A percentile compares a stretch with the other conserved stretches of the same genome.
phyloP scores from a whole-genome alignment of 2,888 invertebrate species.

The Synanthedon vespiformis region DNA sequence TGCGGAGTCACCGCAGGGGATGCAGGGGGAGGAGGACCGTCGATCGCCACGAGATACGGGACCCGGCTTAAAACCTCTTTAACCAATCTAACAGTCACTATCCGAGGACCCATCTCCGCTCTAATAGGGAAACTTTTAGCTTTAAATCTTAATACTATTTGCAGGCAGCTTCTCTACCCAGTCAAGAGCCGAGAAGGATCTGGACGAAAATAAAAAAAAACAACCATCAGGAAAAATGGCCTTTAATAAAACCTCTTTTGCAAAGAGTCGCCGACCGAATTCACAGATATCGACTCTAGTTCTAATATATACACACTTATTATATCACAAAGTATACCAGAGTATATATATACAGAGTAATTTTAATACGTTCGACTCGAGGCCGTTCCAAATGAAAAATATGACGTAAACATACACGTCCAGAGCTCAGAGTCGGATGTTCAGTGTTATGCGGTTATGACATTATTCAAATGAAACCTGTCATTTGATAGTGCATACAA shows the following conservation, averaged over 20 bases:
- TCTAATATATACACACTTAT: slow-evolving; percentile 42
- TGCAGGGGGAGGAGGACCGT: background rate
- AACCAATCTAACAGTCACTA: background rate
- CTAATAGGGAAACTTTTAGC: background rate
- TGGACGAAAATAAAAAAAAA: too few species aligned
- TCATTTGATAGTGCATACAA: too few species aligned
- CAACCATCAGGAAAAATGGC: slow-evolving; percentile 41
- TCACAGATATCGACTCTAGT: slow-evolving; percentile 43
- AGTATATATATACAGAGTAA: slow-evolving; percentile 4
- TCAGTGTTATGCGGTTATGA: too few species aligned
- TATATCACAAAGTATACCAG: slow-evolving; percentile 5
- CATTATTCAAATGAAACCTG: too few species aligned
- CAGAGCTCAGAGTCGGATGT: too few species aligned
- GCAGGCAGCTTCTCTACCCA: too few species aligned
- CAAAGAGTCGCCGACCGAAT: slow-evolving; percentile 23
- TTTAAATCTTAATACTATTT: too few species aligned
- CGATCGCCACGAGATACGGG: background rate
- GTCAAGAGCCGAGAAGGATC: too few species aligned
- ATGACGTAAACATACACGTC: too few species aligned
- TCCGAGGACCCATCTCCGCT: background rate
- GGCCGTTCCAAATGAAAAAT: too few species aligned
- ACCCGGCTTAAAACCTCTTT: background rate
- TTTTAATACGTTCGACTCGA: background rate
- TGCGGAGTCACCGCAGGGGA: slow-evolving; percentile 4
- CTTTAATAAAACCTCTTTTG: slow-evolving; percentile 52